phyloP scores from a whole-genome alignment of 1,140 invertebrate species.

The Tenebrio molitor region DNA sequence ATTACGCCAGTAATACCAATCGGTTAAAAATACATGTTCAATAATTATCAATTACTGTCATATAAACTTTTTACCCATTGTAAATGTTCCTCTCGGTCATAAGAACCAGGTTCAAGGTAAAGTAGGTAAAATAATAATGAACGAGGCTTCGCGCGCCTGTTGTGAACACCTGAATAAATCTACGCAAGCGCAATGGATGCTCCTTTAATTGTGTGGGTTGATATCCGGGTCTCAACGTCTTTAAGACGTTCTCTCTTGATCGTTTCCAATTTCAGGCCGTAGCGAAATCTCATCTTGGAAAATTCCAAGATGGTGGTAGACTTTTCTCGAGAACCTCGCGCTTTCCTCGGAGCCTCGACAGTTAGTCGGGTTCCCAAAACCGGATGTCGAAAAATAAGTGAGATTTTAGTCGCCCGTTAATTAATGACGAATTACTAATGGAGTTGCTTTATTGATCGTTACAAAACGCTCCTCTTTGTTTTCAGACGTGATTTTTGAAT shows the following conservation, averaged over 20 bases:
- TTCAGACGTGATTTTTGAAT: neutral
- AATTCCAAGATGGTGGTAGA: too few relatives aligned
- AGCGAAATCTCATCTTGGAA: neutral
- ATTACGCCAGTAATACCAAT: constrained; percentile 29
- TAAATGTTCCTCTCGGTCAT: constrained; percentile 42
- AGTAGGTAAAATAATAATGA: constrained; percentile 45
- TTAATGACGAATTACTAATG: neutral
- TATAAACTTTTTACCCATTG: constrained; percentile 29
- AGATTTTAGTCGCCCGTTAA: neutral
- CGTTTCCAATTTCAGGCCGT: neutral
- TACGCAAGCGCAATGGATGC: constrained; percentile 24
- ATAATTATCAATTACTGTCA: constrained; percentile 31
- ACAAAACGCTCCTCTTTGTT: neutral
- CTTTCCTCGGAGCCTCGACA: too few relatives aligned
- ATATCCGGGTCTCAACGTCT: constrained; percentile 41
- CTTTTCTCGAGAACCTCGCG: neutral
- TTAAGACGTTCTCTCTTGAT: constrained; percentile 4
- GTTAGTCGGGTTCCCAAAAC: too few relatives aligned
- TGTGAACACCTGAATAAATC: constrained; percentile 46
- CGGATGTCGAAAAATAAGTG: neutral
- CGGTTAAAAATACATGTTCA: neutral
- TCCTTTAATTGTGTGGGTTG: constrained; percentile 40
- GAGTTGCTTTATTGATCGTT: neutral
- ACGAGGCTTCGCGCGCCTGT: constrained; percentile 30
- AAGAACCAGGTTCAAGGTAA: constrained; percentile 46